Percentiles rank a stretch among this genome's conserved stretches.
Conservation (phyloP, 2,888 invertebrate genomes). For the Tromatobia lineatoria region DNA sequence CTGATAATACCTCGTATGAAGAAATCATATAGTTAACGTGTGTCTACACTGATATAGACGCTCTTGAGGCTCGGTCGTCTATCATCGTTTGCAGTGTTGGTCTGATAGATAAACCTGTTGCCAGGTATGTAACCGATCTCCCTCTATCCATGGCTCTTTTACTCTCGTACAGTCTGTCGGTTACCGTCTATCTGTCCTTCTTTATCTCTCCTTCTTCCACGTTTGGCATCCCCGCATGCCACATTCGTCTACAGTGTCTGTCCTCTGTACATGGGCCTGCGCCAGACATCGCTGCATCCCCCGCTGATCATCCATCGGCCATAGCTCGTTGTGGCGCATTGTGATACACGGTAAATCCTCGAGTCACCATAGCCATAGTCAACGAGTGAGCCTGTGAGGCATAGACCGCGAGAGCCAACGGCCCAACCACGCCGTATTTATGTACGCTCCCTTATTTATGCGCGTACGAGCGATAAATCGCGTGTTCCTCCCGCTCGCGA, state of each 20-base stretch:
- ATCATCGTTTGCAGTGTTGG: slow-evolving; percentile 62
- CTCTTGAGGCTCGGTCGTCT: slow-evolving; percentile 55
- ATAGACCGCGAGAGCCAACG: slow-evolving; percentile 67
- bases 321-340: slow-evolving; percentile 55
- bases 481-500: slow-evolving; percentile 46
- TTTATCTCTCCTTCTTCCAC: slow-evolving; percentile 30
- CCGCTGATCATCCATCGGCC: slow-evolving; percentile 62
- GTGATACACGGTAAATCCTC: slow-evolving; percentile 67
- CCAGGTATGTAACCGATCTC: slow-evolving; percentile 37
- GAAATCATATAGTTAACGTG: slow-evolving; percentile 2
- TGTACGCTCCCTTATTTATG: slow-evolving; percentile 75
- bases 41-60: slow-evolving; percentile 49
- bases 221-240: slow-evolving; percentile 33
- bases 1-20: background rate
- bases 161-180: background rate
- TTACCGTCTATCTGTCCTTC: slow-evolving; percentile 25
- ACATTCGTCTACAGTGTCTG: slow-evolving; percentile 31
- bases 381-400: slow-evolving; percentile 49
- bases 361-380: slow-evolving; percentile 41
- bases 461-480: slow-evolving; percentile 73
- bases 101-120: slow-evolving; percentile 71
- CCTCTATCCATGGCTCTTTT: slow-evolving; percentile 12
- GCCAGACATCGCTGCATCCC: slow-evolving; percentile 37
- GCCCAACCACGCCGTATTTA: slow-evolving; percentile 70
- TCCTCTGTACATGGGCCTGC: slow-evolving; percentile 10